Percentiles rank a stretch among this genome's conserved stretches.
phyloP scores from a whole-genome alignment of 2,797 vertebrate genomes.

The Ceryle rudis region DNA sequence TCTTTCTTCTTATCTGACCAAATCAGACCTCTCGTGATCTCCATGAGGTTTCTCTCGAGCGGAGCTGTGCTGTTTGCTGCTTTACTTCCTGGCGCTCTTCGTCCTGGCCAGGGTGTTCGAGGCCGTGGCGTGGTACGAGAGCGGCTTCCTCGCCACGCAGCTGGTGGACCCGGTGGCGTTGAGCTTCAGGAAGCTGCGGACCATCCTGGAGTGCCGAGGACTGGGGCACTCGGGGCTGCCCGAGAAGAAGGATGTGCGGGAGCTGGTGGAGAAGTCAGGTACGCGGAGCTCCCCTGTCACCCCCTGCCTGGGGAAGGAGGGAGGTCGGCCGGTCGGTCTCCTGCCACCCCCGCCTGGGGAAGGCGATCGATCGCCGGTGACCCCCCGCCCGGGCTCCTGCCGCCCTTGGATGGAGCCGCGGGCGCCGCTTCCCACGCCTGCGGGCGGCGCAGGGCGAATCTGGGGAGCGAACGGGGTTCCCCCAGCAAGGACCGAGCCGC shows the following conservation, averaged over 20 bases:
- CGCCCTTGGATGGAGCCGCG: neutral
- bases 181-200: conserved; percentile 92
- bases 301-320: neutral
- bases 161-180: conserved; percentile 93
- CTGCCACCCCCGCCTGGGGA: neutral
- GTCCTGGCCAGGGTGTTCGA: conserved; percentile 92
- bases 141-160: conserved; percentile 92
- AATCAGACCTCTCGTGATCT: neutral
- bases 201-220: conserved; percentile 93
- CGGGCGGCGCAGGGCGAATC: neutral
- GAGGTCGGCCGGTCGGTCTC: no score
- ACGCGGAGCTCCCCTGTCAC: neutral
- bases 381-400: neutral
- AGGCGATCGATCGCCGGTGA: no score
- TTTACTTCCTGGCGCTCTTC: conserved; percentile 89
- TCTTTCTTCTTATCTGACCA: neutral
- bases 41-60: neutral
- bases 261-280: conserved; percentile 95
- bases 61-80: neutral
- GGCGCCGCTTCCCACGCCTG: neutral
- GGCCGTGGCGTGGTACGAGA: conserved; percentile 95
- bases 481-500: fast-evolving
- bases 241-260: conserved; percentile 91
- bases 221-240: conserved; percentile 90
- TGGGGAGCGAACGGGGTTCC: neutral